Base-by-base conservation (phyloP, 2,888 invertebrate species). In the Listrodromus nycthemerus region DNA sequence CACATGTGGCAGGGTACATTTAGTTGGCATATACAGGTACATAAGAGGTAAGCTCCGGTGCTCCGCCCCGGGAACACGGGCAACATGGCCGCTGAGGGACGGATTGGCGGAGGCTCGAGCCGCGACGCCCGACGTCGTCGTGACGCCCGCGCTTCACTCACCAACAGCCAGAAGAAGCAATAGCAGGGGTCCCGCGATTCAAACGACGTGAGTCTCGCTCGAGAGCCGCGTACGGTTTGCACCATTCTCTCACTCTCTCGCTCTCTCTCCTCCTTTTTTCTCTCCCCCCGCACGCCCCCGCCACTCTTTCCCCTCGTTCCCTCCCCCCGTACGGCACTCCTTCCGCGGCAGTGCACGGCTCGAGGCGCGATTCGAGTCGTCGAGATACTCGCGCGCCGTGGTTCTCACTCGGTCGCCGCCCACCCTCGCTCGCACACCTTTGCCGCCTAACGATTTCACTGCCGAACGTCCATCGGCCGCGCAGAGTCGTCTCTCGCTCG, bases 61-160 rank as follows among this genome's bases (percentile, higher is more conserved):
- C 93, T 95, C 95, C 86, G 95, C 95, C 91, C 95, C 95, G 84
- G 95, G 95, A 89, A 95, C 94, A 94, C 95, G 91, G 90, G 93
- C 95, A 89, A 93, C 95, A 93, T 95, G 95, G 95, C 93, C 95
- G 89, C 94, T 95, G 87, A 95, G 95, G 91, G 95, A 95, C 91
- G 95, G 95, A 94, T 95, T 95, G 90, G 95, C 95, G 82, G 95
- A 95, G 94, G 93, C 61, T 16, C 95, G 89, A 88, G 93, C 94
- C 89, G 87, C 94, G 91, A 90, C 90, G 91, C 77, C 76, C 84
- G 84, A 92, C 91, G 92, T 91, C 91, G 91, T 88, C 92, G 91
- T 92, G 92, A 92, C 92, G 93, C 91, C 91, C 92, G 91, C 91
- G 90, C 92, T 92, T 93, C 93, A 93, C 92, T 93, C 93, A 91